Conservation (phyloP, 2,888 invertebrate genomes). For the Neoaliturus tenellus region DNA sequence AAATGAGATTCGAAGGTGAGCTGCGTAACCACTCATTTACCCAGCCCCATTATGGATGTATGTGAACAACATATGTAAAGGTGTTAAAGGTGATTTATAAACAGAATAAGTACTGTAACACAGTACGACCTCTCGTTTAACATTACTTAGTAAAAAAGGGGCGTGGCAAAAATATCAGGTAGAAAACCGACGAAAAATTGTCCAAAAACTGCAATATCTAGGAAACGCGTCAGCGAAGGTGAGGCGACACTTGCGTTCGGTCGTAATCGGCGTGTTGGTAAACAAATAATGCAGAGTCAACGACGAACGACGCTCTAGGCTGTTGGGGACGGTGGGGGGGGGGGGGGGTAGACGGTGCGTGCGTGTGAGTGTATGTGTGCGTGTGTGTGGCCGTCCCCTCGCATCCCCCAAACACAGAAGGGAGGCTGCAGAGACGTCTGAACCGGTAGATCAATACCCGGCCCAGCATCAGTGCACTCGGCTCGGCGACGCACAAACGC, state of each 20-base stretch:
- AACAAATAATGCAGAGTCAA: slow-evolving; percentile 35
- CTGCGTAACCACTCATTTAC: too few species aligned
- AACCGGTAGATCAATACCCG: slow-evolving; percentile 24
- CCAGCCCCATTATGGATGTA: too few species aligned
- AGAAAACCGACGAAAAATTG: too few species aligned
- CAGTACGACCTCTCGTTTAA: too few species aligned
- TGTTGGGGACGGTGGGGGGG: not conserved
- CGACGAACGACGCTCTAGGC: too few species aligned
- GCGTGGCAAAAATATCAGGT: too few species aligned
- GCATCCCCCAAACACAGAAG: not conserved
- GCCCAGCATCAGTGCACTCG: slow-evolving; percentile 36
- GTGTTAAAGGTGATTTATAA: too few species aligned
- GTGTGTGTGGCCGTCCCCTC: not conserved
- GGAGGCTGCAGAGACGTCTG: slow-evolving; percentile 52
- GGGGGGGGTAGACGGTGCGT: not conserved
- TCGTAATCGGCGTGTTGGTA: slow-evolving; percentile 30
- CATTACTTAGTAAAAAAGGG: too few species aligned
- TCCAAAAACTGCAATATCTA: too few species aligned
- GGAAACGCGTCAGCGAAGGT: not conserved
- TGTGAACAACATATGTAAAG: too few species aligned
- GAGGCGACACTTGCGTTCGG: not conserved
- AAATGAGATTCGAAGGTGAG: too few species aligned
- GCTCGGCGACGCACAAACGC: slow-evolving; percentile 42
- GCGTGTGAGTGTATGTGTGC: not conserved
- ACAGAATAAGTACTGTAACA: too few species aligned